These are phyloP conservation scores for Calameuta idolon DNA, from an alignment of 2,888 invertebrate genomes.

Conservation along the genomic window DNA sequence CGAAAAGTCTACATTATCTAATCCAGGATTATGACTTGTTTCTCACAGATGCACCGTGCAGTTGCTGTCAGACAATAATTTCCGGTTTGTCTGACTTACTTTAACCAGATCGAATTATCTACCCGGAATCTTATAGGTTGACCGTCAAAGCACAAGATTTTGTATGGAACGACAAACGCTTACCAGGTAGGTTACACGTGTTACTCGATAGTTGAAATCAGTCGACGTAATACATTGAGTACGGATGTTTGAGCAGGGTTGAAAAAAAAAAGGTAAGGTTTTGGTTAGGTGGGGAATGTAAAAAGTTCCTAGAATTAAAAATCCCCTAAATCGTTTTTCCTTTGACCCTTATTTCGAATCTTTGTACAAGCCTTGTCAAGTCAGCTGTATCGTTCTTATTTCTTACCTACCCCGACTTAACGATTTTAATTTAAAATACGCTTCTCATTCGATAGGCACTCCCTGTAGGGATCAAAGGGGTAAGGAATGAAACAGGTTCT, in stretches of 20 bases:
- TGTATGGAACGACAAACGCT: too few species aligned
- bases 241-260: neutral
- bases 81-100: neutral
- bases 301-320: neutral
- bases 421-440: neutral
- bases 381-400: neutral
- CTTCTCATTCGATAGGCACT: neutral
- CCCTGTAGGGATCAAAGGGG: neutral
- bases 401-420: neutral
- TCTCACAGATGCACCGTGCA: neutral
- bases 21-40: conserved; percentile 15
- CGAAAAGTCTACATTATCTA: conserved; percentile 25
- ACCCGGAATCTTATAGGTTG: neutral
- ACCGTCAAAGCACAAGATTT: neutral
- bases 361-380: neutral
- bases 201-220: neutral
- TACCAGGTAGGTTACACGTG: neutral
- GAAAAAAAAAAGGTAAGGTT: neutral
- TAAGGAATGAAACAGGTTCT: neutral
- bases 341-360: neutral
- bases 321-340: neutral
- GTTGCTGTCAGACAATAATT: neutral
- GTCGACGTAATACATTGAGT: neutral
- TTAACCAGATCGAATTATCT: neutral
- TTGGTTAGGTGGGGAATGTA: neutral